Conservation (phyloP, 2,797 vertebrate species). For the Rhinophrynus dorsalis region DNA sequence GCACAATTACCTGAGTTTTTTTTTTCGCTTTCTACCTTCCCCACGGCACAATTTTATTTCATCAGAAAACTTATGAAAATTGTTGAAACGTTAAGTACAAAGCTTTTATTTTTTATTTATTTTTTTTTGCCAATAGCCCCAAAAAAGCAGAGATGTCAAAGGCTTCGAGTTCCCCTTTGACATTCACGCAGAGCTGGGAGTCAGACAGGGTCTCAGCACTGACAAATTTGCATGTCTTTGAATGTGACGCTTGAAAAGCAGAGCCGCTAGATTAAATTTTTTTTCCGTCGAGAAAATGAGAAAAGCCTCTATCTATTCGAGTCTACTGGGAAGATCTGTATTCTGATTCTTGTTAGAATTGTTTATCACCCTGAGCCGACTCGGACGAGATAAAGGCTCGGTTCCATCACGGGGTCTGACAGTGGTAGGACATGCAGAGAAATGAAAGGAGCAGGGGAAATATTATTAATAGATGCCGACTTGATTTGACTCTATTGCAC, state of each 20-base stretch:
- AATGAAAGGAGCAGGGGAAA: slow-evolving; percentile 98
- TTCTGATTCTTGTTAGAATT: slow-evolving; percentile 99
- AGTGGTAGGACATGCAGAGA: slow-evolving; percentile 95
- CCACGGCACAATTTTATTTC: slow-evolving; percentile 70
- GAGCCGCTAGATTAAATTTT: slow-evolving; percentile 97
- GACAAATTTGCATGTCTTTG: slow-evolving; percentile 97
- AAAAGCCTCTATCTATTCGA: slow-evolving; percentile 95
- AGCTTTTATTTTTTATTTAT: slow-evolving; percentile 57
- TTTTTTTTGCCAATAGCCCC: slow-evolving; percentile 65
- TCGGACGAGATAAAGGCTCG: slow-evolving; percentile 98
- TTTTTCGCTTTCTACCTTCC: slow-evolving; percentile 67
- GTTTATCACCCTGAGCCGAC: slow-evolving; percentile 99
- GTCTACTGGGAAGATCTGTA: slow-evolving; percentile 99
- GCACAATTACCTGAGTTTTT: slow-evolving; percentile 47
- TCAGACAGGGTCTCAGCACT: slow-evolving; percentile 87
- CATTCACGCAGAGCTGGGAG: slow-evolving; percentile 85
- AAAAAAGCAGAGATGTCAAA: slow-evolving; percentile 80
- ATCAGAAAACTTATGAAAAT: slow-evolving; percentile 79
- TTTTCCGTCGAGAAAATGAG: slow-evolving; percentile 99
- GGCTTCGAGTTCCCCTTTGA: slow-evolving; percentile 84
- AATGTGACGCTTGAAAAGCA: slow-evolving; percentile 90
- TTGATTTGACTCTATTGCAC: slow-evolving; percentile 97
- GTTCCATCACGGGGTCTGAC: slow-evolving; percentile 97
- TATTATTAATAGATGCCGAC: slow-evolving; percentile 99
- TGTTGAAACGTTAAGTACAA: slow-evolving; percentile 75